Base-by-base conservation (phyloP, 2,888 invertebrate genomes). In the Steinernema scapterisci region DNA sequence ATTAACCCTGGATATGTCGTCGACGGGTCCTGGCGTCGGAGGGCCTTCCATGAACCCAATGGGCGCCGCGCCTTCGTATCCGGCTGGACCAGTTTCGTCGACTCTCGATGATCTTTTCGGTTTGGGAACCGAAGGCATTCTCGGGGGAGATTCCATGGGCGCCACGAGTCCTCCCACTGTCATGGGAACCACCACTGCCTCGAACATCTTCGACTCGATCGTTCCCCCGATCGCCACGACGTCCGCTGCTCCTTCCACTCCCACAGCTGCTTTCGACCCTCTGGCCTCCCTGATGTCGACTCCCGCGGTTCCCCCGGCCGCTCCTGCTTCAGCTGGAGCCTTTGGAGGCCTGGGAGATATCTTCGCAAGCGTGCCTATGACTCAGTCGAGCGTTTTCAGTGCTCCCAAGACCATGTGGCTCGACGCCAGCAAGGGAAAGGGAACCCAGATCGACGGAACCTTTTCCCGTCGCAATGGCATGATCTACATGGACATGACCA, bases 401-500 rank as follows among this genome's bases (percentile, higher is more conserved):
- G 6, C 31, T 21, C 63, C 63, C 16, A 63, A 63, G 31, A 63
- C 63, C 13, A 23, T 80, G 27, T 85, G 82, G 83, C 72, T 87
- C 56, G 85, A 87, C 54, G 86, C 87, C 0, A 75, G 81, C 7
- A 81, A 76, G 16, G 81, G 83, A 11, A 86, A 86, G 89, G 93
- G 99, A 1, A 90, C 99, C 83, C 97, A 99, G 89, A 92, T 99
- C 79, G 93, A 93, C 90, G 99, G 99, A 79, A 94, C 95, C 6
- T 97, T 97, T 89, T 92, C 92, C 0, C 88, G 92, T 77, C 90
- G 94, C 83, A 92, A 91, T 87, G 94, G 93, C 0, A 93, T 93
- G 89, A 92, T 95, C 76, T 92, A 92, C 75, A 95, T 99, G 94
- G 97, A 99, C 87, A 92, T 99, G 91, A 94, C 94, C 0, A 93